These are phyloP conservation scores for Heliconius cydno DNA, from an alignment of 2,888 invertebrate species.

Conservation along the genomic window DNA sequence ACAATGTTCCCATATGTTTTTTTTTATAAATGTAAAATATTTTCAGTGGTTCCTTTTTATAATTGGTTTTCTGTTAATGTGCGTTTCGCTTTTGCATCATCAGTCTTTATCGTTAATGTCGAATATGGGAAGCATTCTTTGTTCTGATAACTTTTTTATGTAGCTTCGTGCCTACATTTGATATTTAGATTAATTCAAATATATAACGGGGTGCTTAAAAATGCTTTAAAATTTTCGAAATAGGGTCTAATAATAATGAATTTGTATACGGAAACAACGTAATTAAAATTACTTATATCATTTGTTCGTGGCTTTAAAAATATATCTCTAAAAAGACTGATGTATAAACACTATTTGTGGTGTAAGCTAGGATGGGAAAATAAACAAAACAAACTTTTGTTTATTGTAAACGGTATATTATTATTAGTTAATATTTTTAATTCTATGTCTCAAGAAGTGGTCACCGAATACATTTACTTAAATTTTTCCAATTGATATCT, in stretches of 20 bases:
- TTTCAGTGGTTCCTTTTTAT: conserved; percentile 45
- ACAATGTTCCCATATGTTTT: conserved; percentile 83
- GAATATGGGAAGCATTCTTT: conserved; percentile 29
- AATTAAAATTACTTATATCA: neutral
- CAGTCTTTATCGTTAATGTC: conserved; percentile 49
- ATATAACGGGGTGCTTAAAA: neutral
- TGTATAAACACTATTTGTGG: conserved; percentile 13
- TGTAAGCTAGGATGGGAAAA: conserved; percentile 11
- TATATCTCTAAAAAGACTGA: neutral
- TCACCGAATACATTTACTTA: conserved; percentile 23
- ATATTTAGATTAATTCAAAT: neutral
- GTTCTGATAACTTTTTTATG: conserved; percentile 14
- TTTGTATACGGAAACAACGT: neutral
- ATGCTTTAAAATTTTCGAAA: neutral
- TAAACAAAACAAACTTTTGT: conserved; percentile 25
- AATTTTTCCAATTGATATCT: conserved; percentile 8
- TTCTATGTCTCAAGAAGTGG: conserved; percentile 21
- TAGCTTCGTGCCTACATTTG: neutral
- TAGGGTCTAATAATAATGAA: neutral
- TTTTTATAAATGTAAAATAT: conserved; percentile 68
- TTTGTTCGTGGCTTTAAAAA: neutral
- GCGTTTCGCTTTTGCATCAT: conserved; percentile 46
- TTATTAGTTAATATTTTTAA: conserved; percentile 5
- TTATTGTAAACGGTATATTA: conserved; percentile 22
- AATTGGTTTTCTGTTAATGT: conserved; percentile 38